These are phyloP conservation scores for Heliconius hortense DNA, from an alignment of 2,888 invertebrate genomes.

Conservation along the genomic window DNA sequence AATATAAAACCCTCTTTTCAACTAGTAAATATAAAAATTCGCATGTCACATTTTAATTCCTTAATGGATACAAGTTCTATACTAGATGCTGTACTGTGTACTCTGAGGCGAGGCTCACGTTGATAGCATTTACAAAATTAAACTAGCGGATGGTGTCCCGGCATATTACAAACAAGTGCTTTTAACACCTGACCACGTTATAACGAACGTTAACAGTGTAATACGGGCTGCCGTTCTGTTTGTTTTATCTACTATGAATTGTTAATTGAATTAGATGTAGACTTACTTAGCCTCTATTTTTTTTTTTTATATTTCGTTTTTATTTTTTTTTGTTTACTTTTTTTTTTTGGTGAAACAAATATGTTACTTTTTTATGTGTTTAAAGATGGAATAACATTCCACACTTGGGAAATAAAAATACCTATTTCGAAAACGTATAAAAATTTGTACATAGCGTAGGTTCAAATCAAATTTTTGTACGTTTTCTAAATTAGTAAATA, in stretches of 20 bases:
- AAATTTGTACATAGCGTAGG: no score
- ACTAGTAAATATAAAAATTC: conserved; percentile 17
- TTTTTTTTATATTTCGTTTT: neutral
- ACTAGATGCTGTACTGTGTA: conserved; percentile 28
- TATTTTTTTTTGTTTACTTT: neutral
- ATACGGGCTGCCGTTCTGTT: conserved; percentile 30
- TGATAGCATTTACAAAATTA: conserved; percentile 75
- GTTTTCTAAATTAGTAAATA: neutral
- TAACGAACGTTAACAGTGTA: conserved; percentile 39
- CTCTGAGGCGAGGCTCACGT: conserved; percentile 25
- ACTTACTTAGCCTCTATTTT: conserved; percentile 3
- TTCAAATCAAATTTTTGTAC: neutral
- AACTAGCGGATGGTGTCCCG: conserved; percentile 58
- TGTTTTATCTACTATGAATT: conserved; percentile 34
- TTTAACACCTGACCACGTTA: conserved; percentile 57
- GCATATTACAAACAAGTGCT: conserved; percentile 60
- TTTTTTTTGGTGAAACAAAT: neutral
- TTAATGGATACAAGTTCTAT: conserved; percentile 14
- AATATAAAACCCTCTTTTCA: neutral
- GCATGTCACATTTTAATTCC: conserved; percentile 1
- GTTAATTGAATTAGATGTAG: conserved; percentile 33
- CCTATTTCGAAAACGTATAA: no score
- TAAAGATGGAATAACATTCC: no score
- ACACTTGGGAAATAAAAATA: no score
- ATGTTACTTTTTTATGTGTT: no score